phyloP scores from a whole-genome alignment of 1,140 invertebrate genomes.

The Diplogasteroides magnus region DNA sequence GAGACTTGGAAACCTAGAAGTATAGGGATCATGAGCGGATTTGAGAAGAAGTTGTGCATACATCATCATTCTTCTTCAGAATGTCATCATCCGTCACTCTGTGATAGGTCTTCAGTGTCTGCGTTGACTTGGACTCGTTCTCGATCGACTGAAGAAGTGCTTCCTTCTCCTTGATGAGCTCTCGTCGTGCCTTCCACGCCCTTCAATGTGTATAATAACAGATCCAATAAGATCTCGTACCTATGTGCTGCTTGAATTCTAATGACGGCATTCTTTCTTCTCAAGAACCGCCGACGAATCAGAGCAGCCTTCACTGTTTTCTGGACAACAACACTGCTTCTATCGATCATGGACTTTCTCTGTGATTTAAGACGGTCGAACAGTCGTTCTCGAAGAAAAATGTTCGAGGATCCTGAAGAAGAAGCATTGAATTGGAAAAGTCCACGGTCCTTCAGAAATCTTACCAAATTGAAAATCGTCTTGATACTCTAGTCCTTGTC shows the following conservation, averaged over 20 bases:
- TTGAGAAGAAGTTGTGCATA: background rate
- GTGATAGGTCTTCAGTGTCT: background rate
- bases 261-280: background rate
- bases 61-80: background rate
- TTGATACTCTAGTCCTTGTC: slow-evolving; percentile 17
- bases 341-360: background rate
- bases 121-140: background rate
- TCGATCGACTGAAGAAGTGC: background rate
- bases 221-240: too few relatives aligned
- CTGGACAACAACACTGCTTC: background rate
- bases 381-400: background rate
- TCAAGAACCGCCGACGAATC: background rate
- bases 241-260: slow-evolving; percentile 12
- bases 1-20: background rate
- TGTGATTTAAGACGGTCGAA: background rate
- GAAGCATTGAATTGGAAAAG: background rate
- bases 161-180: background rate
- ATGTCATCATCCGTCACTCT: background rate
- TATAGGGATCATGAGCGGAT: background rate
- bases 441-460: background rate
- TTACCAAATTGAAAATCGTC: background rate
- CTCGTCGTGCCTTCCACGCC: background rate
- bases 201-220: too few relatives aligned
- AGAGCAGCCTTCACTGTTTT: background rate
- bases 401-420: background rate